A percentile compares a stretch with the other conserved stretches of the same genome.
Evolutionary conservation across 2,797 vertebrate species (phyloP).

Genomic region (Furcifer pardalis): DNA sequence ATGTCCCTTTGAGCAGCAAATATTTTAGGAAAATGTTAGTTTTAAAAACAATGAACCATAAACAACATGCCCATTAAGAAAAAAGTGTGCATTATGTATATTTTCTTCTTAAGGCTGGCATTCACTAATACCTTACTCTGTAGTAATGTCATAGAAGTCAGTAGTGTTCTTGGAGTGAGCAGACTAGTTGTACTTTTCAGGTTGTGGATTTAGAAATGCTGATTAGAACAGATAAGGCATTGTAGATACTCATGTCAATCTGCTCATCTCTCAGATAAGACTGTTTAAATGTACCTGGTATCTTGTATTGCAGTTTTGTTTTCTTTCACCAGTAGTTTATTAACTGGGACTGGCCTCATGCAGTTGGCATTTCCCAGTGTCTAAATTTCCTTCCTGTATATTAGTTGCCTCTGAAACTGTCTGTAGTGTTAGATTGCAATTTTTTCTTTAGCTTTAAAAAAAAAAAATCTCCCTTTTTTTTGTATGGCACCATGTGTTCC

Average conservation of each 20-base stretch:
- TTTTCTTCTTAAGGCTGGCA: neutral
- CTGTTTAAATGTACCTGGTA: neutral
- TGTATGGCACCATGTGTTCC: constrained; percentile 20
- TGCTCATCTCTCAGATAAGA: constrained; percentile 29
- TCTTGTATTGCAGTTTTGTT: constrained; percentile 29
- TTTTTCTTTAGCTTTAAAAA: constrained; percentile 31
- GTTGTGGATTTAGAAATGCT: neutral
- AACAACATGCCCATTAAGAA: neutral
- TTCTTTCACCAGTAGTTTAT: neutral
- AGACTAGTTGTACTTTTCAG: neutral
- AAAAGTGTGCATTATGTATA: neutral
- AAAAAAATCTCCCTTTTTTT: neutral
- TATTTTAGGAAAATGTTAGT: neutral
- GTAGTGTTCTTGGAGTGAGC: neutral
- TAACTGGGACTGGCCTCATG: constrained; percentile 11
- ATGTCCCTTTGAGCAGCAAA: neutral
- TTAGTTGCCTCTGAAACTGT: constrained; percentile 20
- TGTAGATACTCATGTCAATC: constrained; percentile 2
- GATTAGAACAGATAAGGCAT: constrained; percentile 9
- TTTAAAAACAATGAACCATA: neutral
- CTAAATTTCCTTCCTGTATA: neutral
- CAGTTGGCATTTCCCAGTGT: neutral
- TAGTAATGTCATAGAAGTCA: neutral
- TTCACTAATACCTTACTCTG: neutral
- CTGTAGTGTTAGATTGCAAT: constrained; percentile 55